Conservation (phyloP, 2,113 vertebrate genomes). For the Indri indri region DNA sequence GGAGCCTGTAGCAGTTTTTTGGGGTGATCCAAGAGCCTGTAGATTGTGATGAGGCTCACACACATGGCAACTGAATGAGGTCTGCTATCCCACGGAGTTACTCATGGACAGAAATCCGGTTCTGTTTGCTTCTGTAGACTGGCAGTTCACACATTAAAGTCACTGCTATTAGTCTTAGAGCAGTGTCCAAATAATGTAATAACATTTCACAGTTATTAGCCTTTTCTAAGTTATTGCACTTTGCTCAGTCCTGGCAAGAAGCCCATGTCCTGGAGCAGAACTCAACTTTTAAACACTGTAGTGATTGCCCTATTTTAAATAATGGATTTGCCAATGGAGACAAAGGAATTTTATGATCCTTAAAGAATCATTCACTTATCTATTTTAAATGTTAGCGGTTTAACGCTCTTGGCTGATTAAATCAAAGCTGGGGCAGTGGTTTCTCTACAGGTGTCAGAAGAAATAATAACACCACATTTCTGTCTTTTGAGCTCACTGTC, state of each 20-base stretch:
- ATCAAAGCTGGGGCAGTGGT: conserved; percentile 4
- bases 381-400: conserved; percentile 57
- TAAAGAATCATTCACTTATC: conserved; percentile 57
- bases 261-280: conserved; percentile 49
- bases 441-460: conserved; percentile 51
- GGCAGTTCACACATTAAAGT: conserved; percentile 39
- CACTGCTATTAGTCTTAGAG: conserved; percentile 24
- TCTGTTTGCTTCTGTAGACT: background rate
- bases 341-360: conserved; percentile 66
- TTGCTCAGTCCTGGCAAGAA: conserved; percentile 40
- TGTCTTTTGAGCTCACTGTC: background rate
- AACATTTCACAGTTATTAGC: conserved; percentile 68
- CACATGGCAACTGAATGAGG: background rate
- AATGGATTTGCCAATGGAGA: conserved; percentile 58
- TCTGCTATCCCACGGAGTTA: background rate
- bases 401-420: conserved; percentile 22
- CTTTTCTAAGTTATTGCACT: conserved; percentile 59
- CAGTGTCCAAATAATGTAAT: conserved; percentile 64
- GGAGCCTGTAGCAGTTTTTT: background rate
- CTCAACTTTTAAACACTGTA: conserved; percentile 57
- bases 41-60: background rate
- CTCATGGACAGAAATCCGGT: background rate
- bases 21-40: background rate
- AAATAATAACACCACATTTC: background rate
- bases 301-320: conserved; percentile 54